Evolutionary conservation across 2,888 invertebrate species (phyloP).

Genomic region (Notodromas monacha): DNA sequence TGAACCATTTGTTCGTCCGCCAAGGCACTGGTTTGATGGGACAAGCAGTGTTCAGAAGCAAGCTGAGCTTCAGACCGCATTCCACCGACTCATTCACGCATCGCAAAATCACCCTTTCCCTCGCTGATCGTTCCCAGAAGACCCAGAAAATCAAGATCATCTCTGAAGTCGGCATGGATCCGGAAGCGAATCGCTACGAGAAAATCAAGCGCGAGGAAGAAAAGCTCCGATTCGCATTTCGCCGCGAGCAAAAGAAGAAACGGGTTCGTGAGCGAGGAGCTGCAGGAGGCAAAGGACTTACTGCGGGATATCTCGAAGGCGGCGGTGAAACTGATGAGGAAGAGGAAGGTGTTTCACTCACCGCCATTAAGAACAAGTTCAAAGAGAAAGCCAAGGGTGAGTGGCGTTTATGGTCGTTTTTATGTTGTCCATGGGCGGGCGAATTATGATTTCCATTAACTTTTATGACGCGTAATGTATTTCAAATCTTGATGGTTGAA

Average conservation of each 20-base stretch:
- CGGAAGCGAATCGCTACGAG: constrained; percentile 61
- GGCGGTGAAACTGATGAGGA: constrained; percentile 58
- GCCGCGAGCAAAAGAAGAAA: constrained; percentile 28
- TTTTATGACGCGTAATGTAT: too few species aligned
- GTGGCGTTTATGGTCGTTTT: too few species aligned
- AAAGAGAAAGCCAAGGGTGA: too few species aligned
- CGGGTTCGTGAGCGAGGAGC: constrained; percentile 20
- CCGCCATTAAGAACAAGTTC: constrained; percentile 77
- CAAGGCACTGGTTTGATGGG: constrained; percentile 94
- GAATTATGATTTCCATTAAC: too few species aligned
- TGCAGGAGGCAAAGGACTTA: constrained; percentile 19
- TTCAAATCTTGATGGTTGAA: too few species aligned
- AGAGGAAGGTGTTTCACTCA: constrained; percentile 61
- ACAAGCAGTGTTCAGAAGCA: constrained; percentile 82
- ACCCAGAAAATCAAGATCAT: constrained; percentile 79
- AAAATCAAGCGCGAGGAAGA: constrained; percentile 93
- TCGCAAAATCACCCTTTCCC: constrained; percentile 86
- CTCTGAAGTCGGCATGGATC: constrained; percentile 70
- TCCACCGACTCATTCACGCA: constrained; percentile 97
- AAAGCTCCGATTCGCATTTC: constrained; percentile 54
- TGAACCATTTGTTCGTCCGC: constrained; percentile 84
- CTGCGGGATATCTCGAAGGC: constrained; percentile 22
- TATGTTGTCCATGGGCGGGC: too few species aligned
- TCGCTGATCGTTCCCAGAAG: constrained; percentile 77
- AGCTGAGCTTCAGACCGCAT: constrained; percentile 84